Evolutionary conservation across 2,888 invertebrate genomes (phyloP).

Genomic region (Azorinus chamasolen): DNA sequence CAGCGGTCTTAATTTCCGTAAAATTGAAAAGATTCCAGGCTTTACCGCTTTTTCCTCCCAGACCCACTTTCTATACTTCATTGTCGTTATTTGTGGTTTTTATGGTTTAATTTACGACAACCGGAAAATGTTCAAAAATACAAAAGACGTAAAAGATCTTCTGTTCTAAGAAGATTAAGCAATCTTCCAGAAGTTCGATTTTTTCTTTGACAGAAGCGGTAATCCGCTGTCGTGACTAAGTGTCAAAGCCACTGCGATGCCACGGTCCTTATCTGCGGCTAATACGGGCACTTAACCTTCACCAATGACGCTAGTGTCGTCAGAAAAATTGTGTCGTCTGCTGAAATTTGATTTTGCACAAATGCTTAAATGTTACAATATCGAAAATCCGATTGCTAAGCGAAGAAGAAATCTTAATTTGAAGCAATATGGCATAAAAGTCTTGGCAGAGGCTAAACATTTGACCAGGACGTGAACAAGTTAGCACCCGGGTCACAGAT

Average conservation of each 20-base stretch:
- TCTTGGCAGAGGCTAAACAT: too few relatives aligned
- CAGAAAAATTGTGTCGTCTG: too few relatives aligned
- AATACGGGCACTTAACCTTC: too few relatives aligned
- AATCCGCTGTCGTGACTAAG: conserved; percentile 63
- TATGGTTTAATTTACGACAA: conserved; percentile 57
- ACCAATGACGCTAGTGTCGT: too few relatives aligned
- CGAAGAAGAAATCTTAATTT: too few relatives aligned
- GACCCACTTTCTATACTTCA: conserved; percentile 46
- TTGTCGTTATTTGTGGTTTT: conserved; percentile 59
- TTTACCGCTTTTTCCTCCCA: conserved; percentile 42
- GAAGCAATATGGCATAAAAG: too few relatives aligned
- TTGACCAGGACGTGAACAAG: too few relatives aligned
- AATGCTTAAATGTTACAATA: too few relatives aligned
- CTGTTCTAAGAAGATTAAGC: conserved; percentile 57
- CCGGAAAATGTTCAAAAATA: conserved; percentile 48
- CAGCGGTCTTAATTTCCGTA: conserved; percentile 65
- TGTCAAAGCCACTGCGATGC: conserved; percentile 45
- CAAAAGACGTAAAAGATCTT: conserved; percentile 54
- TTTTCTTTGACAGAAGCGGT: conserved; percentile 45
- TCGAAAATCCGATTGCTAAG: too few relatives aligned
- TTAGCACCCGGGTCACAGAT: too few relatives aligned
- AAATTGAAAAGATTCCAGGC: conserved; percentile 55
- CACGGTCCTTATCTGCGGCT: too few relatives aligned
- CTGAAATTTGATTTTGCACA: too few relatives aligned
- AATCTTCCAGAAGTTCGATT: conserved; percentile 30